Base-by-base conservation (phyloP, 2,113 vertebrate species). In the Heteronetta atricapilla region DNA sequence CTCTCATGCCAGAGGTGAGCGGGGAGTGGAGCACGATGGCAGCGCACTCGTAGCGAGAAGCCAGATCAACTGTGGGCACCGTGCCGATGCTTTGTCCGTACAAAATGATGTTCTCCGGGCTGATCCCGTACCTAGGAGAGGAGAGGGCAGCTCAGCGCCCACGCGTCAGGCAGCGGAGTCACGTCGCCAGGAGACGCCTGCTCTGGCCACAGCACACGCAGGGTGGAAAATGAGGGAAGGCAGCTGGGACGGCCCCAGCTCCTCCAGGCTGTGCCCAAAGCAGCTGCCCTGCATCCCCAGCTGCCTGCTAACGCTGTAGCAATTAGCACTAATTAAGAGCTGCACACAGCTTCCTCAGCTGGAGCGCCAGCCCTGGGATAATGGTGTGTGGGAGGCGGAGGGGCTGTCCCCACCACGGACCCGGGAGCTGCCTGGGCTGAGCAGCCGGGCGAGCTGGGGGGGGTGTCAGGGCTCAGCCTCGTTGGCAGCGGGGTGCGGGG, bases 11-110 rank as follows among this genome's bases (percentile, higher is more conserved):
- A 1, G 99, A 99, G 38, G 99, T 99, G 73, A 99, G 98, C 2
- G 99, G 99, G 1, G 99, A 99, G 93, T 99, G 99, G 62, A 99
- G 98, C 67, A 99, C 98, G 9, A 99, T 99, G 1, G 99, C 99
- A 0, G 99, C 99, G 4, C 99, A 99, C 97, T 99, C 99, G 1
- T 99, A 99, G 76, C 99, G 98, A 1, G 99, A 99, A 10, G 99
- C 99, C 96, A 99, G 96, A 96, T 99, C 99, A 7, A 99, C 99
- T 0, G 99, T 99, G 96, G 99, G 99, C 76, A 99, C 99, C 0
- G 99, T 99, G 60, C 99, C 99, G 0, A 99, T 99, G 98, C 99
- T 99, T 93, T 99, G 99, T 7, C 99, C 99, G 0, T 99, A 99
- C 79, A 99, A 94, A 91, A 99, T 99, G 12, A 99, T 99, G 93